Base-by-base conservation (phyloP, 2,113 vertebrate species). In the Agapornis roseicollis region DNA sequence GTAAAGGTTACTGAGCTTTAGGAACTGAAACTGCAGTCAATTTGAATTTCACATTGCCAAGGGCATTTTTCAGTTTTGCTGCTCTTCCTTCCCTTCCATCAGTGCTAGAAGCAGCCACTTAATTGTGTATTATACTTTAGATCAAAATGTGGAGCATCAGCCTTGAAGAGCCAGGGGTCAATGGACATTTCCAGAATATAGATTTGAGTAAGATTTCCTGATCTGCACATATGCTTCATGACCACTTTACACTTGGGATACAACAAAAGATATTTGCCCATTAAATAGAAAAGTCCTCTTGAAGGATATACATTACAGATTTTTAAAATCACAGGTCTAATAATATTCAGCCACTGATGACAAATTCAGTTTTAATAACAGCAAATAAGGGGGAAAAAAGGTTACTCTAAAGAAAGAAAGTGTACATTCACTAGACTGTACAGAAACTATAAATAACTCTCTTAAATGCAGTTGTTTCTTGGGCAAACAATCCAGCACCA, bases 21-120 rank as follows among this genome's bases (percentile, higher is more conserved):
- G 55, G 68, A 92, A 92, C 80, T 33, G 68, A 88, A 95, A 93
- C 25, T 27, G 6, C 64, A 78, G 72, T 69, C 68, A 90, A 42
- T 77, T 53, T 63, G 42, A 93, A 90, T 86, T 64, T 85, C 44
- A 49, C 53, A 28, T 63, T 84, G 60, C 53, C 80, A 31, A 60
- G 35, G 50, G 70, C 7, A 0, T 80, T 74, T 42, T 66, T 73
- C 39, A 77, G 55, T 88, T 83, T 56, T 85, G 76, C 44, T 77
- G 39, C 46, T 24, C n/a, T 23, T 17, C 13, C 17, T 35, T 76
- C 27, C 35, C 55, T 16, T 80, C 17, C 9, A 2, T 37, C 39
- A 71, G 7, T 14, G 6, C 91, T 0, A 73, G 44, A 60, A 69
- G 27, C 49, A 88, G 56, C 5, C 6, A 23, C 31, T 76, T 28